Base-by-base conservation (phyloP, 2,888 invertebrate genomes). In the Pilophorus perplexus region DNA sequence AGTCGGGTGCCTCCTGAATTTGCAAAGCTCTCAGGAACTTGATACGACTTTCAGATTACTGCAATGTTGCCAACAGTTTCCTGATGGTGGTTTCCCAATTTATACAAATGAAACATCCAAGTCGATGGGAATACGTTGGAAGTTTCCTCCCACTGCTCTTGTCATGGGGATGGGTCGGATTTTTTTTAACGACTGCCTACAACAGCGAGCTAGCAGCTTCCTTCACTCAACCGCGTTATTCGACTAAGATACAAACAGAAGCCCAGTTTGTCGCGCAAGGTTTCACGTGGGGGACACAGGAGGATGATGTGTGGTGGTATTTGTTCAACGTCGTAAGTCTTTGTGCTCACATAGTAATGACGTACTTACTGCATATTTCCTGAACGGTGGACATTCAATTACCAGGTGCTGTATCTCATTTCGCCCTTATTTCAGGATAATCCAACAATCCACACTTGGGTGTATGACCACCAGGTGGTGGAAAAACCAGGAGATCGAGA, bases 121-220 rank as follows among this genome's bases (percentile, higher is more conserved):
- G 2, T 18, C 33, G 55, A 37, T 20, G 23, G 1, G 55, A 55
- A 33, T 55, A 55, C 38, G 38, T 10, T 2, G 18, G 5, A 3
- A n/a, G 18, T 14, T 10, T 55, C 16, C 22, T 55, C 37, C 55
- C 55, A 2, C 18, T 55, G 2, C 38, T 55, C 10, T 22, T 37
- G 4, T 14, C 37, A n/a, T 55, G 55, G 55, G 55, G 55, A 1
- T 55, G 55, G 55, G n/a, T 55, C 33, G 37, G 55, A 5, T 55
- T 55, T 22, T 1, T 55, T 2, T 18, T 55, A 10, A 55, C 55
- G 55, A 10, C 38, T 3, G 20, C 38, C 16, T 55, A 55, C 55
- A 33, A 6, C 38, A 38, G 37, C 20, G 37, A 55, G n/a, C 20
- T 55, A 38, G 37, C 55, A 3, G 55, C 55, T 18, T 20, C 37